Evolutionary conservation across 1,140 invertebrate genomes (phyloP), one percentile per base, ranked within the genome.

Genomic region (Trichonephila clavata): DNA sequence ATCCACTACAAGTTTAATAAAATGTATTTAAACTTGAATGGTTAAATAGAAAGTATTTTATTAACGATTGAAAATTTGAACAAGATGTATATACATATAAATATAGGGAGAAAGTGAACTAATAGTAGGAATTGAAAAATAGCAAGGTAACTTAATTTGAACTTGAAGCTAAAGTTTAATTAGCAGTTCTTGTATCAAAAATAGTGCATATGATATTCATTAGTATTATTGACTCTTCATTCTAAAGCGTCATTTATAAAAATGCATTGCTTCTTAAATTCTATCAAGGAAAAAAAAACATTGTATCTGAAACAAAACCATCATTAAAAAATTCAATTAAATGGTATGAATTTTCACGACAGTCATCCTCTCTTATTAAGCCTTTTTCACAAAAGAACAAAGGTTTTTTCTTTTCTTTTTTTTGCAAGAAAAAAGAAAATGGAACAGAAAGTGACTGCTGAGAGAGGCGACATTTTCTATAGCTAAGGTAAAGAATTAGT

Each of bases 401-500:
- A 77, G 32, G 32, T 14, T 18, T 18, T 32, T 20, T 77, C 6
- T 6, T 50, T 50, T 43, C 5, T 50, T 50, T 7, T 27, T 50
- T 50, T 7, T 16, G 27, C 14, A 6, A 27, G 16, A 16, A 63
- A 63, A 27, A 27, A 16, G 5, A 71, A 68, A 71, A 77, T 39
- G 27, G 6, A 10, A 13, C n/a, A n/a, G 21, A 24, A 24, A 68
- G n/a, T 68, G 65, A 27, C n/a, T 68, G 65, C 65, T 32, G 14
- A 18, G 71, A 18, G 71, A 77, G 27, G 32, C 71, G 71, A 77
- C 71, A 39, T 77, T 32, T 32, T 18, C 71, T 39, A 27, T 32
- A 83, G 20, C 61, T 21, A n/a, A 63, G 63, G 61, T 68, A 88
- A 68, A 68, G 86, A 61, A 63, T 86, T 71, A 24, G n/a, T n/a